These are phyloP conservation scores for Labroides dimidiatus DNA, from an alignment of 2,797 vertebrate genomes.

Conservation along the genomic window DNA sequence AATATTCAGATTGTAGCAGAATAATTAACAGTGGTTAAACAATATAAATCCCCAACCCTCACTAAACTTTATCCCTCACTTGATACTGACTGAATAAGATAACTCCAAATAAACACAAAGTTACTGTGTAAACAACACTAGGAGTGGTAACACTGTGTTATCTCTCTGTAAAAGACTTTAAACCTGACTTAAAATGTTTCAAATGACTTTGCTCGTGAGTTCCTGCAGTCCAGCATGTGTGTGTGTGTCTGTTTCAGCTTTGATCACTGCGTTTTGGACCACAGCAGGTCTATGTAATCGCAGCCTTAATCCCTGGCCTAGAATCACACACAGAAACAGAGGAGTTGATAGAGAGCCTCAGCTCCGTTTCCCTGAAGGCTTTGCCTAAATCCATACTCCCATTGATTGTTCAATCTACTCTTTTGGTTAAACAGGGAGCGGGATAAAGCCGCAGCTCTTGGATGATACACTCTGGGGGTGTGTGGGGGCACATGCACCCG, in stretches of 20 bases:
- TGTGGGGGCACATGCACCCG: constrained; percentile 29
- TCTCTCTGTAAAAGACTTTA: not conserved
- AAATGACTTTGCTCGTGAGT: constrained; percentile 10
- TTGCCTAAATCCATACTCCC: constrained; percentile 62
- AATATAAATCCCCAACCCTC: no score
- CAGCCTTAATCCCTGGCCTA: constrained; percentile 67
- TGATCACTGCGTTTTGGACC: constrained; percentile 69
- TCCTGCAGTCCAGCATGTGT: constrained; percentile 20
- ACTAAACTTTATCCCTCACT: no score
- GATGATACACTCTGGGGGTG: constrained; percentile 23
- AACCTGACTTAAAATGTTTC: not conserved
- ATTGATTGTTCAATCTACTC: constrained; percentile 65
- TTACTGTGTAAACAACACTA: no score
- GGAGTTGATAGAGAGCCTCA: constrained; percentile 61
- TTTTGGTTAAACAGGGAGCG: constrained; percentile 55
- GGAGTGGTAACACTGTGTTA: not conserved
- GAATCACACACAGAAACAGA: constrained; percentile 66
- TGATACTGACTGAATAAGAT: no score
- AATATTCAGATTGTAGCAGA: no score
- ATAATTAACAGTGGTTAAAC: no score
- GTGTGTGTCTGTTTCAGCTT: constrained; percentile 27
- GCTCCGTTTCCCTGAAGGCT: constrained; percentile 62
- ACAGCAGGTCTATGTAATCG: constrained; percentile 73
- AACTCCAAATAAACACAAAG: no score
- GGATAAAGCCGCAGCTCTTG: constrained; percentile 49